Evolutionary conservation across 2,888 invertebrate genomes (phyloP), one percentile per base, ranked within the genome.

Genomic region (Chloromyia formosa): DNA sequence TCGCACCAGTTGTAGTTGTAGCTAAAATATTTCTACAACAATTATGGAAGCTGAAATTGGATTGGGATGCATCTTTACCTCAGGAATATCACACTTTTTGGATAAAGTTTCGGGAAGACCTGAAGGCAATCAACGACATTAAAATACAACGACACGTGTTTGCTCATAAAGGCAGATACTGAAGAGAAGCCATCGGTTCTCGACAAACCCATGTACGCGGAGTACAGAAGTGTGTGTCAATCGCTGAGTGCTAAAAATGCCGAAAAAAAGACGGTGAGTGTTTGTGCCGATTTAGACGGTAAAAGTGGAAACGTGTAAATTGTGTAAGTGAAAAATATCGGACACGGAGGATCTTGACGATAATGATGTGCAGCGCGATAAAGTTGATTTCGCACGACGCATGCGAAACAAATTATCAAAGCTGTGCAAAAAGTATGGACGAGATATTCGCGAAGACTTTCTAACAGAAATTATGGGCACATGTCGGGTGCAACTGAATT

Each of bases 1-100:
- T 61, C 4, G 61, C 27, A 23, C 61, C 61, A 14, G 16, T 61
- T 12, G 27, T 61, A 14, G 35, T 35, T 2, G 23, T 20, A 12
- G 61, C 61, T 14, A 61, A 61, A 27, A 27, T 61, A 22, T 35
- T 27, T 5, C 27, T 61, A 2, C 27, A 61, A 27, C 12, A 23
- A 10, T n/a, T 27, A 27, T 61, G 27, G 61, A 27, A 61, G 14
- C 4, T 61, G 12, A 61, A 61, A 16, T 10, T 66, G 10, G 16
- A 4, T 18, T 66, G 66, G 66, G 45, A 66, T 66, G 66, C 40
- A 20, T 9, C 66, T 5, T 22, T 66, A 22, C 66, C 66, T 66
- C 42, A 20, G 2, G 66, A 66, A 42, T 1, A n/a, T 1, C 10
- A 42, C 14, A 66, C 66, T 7, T 1, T 7, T 9, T 66, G 66